Conservation (phyloP, 2,113 vertebrate species). For the Eubucco bourcierii region DNA sequence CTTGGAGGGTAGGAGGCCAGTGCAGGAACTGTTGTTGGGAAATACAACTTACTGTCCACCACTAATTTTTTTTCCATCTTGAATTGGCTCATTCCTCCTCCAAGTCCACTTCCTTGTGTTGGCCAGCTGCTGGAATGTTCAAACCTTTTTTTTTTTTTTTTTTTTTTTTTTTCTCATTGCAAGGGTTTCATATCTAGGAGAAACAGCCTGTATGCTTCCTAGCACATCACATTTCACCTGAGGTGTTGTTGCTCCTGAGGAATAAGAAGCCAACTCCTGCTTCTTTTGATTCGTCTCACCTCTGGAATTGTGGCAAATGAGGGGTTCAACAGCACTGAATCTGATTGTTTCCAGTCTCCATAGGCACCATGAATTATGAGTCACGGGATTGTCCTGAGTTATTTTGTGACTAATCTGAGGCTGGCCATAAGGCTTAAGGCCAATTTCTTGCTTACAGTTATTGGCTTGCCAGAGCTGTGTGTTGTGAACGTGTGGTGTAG, state of each 20-base stretch:
- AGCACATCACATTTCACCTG: not conserved
- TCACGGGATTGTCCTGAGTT: slow-evolving; percentile 34
- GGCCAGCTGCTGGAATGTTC: not conserved
- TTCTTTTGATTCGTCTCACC: slow-evolving; percentile 7
- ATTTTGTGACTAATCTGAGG: slow-evolving; percentile 34
- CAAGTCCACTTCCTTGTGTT: not conserved
- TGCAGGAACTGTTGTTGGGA: not conserved
- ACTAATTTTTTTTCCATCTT: not conserved
- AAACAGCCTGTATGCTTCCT: not conserved
- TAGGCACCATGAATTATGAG: slow-evolving; percentile 1
- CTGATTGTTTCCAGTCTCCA: slow-evolving; percentile 3
- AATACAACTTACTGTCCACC: not conserved
- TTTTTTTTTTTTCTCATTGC: not conserved
- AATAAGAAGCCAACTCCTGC: not conserved
- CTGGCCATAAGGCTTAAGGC: not conserved
- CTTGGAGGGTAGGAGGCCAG: not conserved
- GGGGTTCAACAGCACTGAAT: not conserved
- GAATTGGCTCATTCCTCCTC: not conserved
- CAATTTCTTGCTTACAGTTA: not conserved
- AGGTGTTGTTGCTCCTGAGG: not conserved
- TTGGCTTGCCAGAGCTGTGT: not conserved
- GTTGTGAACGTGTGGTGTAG: not conserved
- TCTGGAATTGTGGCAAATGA: not conserved
- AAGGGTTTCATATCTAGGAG: not conserved
- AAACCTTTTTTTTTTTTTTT: not conserved